Percentiles rank a stretch among this genome's conserved stretches.
Evolutionary conservation across 2,888 invertebrate genomes (phyloP).

Genomic region (Argynnis bischoffii): DNA sequence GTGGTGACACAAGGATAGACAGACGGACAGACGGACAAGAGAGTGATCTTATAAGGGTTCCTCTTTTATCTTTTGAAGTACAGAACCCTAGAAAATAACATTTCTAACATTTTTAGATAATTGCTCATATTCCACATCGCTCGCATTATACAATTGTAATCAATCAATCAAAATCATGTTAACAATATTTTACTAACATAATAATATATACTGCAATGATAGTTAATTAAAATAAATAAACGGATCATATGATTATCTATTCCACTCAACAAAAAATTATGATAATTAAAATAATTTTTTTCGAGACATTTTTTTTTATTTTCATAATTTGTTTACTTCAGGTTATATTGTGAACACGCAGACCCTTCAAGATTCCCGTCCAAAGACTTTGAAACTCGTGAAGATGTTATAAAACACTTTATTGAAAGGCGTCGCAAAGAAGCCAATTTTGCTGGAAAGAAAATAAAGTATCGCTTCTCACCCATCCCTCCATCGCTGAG

Average conservation of each 20-base stretch:
- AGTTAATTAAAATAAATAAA: no score
- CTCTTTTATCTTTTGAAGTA: no score
- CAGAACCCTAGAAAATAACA: no score
- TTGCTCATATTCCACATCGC: not conserved
- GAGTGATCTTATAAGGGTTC: no score
- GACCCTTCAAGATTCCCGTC: constrained; percentile 49
- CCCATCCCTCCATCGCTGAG: constrained; percentile 61
- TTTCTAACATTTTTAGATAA: no score
- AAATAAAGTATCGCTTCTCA: constrained; percentile 60
- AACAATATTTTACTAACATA: no score
- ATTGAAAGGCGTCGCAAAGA: constrained; percentile 65
- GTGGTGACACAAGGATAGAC: no score
- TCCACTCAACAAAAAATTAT: no score
- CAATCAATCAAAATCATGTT: not conserved
- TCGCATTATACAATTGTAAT: not conserved
- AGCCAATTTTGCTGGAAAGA: constrained; percentile 61
- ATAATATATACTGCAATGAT: no score
- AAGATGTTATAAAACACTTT: constrained; percentile 66
- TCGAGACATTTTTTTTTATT: not conserved
- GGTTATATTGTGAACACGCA: constrained; percentile 73
- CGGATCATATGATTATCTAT: no score
- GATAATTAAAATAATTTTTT: no score
- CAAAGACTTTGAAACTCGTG: constrained; percentile 55
- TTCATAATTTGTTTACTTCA: constrained; percentile 45
- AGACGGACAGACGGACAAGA: no score